phyloP scores from a whole-genome alignment of 2,113 vertebrate genomes.

The Upupa epops region DNA sequence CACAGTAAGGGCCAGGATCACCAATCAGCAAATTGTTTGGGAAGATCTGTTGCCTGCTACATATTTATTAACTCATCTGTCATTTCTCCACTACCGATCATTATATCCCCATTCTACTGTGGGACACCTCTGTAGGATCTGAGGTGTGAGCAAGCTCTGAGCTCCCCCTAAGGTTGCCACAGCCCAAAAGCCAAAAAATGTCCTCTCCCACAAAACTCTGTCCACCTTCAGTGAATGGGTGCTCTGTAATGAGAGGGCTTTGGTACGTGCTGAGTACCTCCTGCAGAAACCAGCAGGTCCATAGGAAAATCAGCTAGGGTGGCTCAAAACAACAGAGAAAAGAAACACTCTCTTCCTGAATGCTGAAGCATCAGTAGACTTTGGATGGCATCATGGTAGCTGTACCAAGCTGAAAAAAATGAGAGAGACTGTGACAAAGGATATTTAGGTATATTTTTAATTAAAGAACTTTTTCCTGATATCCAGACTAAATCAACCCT shows the following conservation, averaged over 20 bases:
- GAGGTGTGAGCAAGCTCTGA: not conserved
- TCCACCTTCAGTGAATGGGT: not conserved
- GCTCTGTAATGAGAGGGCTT: not conserved
- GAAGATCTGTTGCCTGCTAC: not conserved
- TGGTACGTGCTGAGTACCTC: rapidly evolving
- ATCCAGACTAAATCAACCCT: too few relatives aligned
- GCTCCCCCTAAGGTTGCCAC: not conserved
- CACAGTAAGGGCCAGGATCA: not conserved
- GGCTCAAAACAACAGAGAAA: not conserved
- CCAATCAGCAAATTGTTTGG: rapidly evolving
- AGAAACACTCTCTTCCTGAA: not conserved
- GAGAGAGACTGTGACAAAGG: not conserved
- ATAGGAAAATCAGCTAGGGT: not conserved
- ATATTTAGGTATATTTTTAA: not conserved
- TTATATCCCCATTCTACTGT: rapidly evolving
- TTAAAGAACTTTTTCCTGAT: too few relatives aligned
- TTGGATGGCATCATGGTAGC: not conserved
- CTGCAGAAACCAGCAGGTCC: not conserved
- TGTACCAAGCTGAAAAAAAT: not conserved
- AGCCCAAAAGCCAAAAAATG: not conserved
- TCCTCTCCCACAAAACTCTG: not conserved
- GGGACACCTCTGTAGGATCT: not conserved
- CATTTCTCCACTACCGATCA: not conserved
- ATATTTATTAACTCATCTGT: not conserved
- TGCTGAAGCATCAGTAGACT: not conserved